Evolutionary conservation across 2,113 vertebrate species (phyloP), one percentile per base, ranked within the genome.

Genomic region (Chaetorhynchus papuensis): DNA sequence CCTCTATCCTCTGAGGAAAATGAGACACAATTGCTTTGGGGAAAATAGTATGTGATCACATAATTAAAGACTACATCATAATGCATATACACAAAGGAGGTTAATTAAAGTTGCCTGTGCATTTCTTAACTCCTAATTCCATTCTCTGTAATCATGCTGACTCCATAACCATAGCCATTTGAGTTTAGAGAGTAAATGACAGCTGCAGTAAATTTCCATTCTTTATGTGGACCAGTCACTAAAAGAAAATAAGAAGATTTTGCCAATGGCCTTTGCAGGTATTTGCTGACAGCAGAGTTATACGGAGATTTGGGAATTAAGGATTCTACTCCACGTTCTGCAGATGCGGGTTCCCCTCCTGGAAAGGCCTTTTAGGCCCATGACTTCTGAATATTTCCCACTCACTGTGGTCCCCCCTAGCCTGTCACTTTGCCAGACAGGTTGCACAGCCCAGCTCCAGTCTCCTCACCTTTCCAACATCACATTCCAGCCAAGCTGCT

Each of bases 61-160:
- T 97, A 97, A 97, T 97, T 95, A 95, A 95, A 97, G 93, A 90
- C 85, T 96, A 79, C 90, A 94, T 90, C 93, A 86, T 90, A 93
- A 96, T 77, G 76, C 71, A 90, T 86, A 86, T 81, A 91, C 64
- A 95, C 94, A 96, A 96, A 95, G 83, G 60, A 96, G 80, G 92
- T 94, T 96, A 96, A 96, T 96, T 95, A 97, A 96, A 96, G 87
- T 77, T 96, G 94, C 82, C 85, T 93, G 90, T 79, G 87, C 79
- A 60, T 96, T 97, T 96, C 90, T 96, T 95, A 88, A 94, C 75
- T 96, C 85, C 59, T 93, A 94, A 90, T 96, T 95, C 94, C 90
- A 95, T 86, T 87, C 93, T 87, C 84, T 96, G 74, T 90, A 96
- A 94, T 97, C 95, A 96, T 28, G 17, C 91, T 85, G 87, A 91